Conservation (phyloP, 2,113 vertebrate species). For the Mungos mungo region DNA sequence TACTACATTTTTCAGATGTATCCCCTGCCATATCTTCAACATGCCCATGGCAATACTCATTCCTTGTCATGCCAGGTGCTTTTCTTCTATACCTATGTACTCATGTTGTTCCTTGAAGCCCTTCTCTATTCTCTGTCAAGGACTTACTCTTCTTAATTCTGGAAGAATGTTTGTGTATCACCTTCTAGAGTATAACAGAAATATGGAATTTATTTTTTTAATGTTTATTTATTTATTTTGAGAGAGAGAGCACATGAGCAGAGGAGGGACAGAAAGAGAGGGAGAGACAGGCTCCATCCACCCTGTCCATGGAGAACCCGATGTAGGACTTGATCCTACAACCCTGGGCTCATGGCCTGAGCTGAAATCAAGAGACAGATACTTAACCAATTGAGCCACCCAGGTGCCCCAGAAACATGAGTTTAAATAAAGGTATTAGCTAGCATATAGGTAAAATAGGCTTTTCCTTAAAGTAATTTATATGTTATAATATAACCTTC, state of each 20-base stretch:
- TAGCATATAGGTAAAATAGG: not conserved
- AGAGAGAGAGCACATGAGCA: too few relatives aligned
- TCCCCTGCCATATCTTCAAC: not conserved
- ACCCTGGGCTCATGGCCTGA: too few relatives aligned
- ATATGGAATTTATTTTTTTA: not conserved
- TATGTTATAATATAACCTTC: not conserved
- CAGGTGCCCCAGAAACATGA: not conserved
- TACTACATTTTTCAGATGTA: not conserved
- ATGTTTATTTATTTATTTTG: too few relatives aligned
- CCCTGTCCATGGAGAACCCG: too few relatives aligned
- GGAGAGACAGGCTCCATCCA: too few relatives aligned
- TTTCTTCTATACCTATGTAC: not conserved
- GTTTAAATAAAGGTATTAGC: not conserved
- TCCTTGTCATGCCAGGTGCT: not conserved
- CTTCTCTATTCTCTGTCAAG: not conserved
- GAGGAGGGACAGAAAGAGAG: too few relatives aligned
- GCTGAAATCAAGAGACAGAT: too few relatives aligned
- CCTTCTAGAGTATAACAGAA: not conserved
- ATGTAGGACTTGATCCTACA: too few relatives aligned
- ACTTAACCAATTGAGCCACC: too few relatives aligned
- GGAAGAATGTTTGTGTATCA: not conserved
- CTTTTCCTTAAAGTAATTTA: conserved; percentile 7
- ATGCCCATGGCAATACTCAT: not conserved
- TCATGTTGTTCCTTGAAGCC: not conserved
- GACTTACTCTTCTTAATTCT: not conserved